Evolutionary conservation across 1,140 invertebrate genomes (phyloP).

Genomic region (Lordiphosa mommai): DNA sequence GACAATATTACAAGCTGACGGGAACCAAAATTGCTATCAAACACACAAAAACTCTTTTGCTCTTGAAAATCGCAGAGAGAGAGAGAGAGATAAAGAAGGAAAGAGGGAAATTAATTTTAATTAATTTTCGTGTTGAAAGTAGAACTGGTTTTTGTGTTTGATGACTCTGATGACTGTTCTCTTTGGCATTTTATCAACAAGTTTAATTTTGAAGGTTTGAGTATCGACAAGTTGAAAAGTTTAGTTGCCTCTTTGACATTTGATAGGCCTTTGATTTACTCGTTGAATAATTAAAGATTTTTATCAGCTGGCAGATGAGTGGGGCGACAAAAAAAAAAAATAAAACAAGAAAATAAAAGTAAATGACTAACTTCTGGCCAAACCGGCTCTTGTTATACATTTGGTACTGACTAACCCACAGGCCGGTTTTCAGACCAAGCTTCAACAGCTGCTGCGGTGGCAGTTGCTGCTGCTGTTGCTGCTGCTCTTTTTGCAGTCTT

Average conservation of each 20-base stretch:
- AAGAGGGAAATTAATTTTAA: slow-evolving; percentile 38
- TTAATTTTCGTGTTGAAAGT: slow-evolving; percentile 27
- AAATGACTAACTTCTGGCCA: slow-evolving; percentile 42
- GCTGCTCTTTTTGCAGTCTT: slow-evolving; percentile 7
- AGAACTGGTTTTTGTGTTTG: slow-evolving; percentile 27
- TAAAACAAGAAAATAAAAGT: not conserved
- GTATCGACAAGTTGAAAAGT: slow-evolving; percentile 33
- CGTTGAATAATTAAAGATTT: slow-evolving; percentile 69
- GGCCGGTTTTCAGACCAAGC: slow-evolving; percentile 44
- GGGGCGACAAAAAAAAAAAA: slow-evolving; percentile 13
- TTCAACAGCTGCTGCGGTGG: slow-evolving; percentile 15
- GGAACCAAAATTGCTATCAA: slow-evolving; percentile 9
- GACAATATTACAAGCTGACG: slow-evolving; percentile 27
- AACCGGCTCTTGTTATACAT: slow-evolving; percentile 51
- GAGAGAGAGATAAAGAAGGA: slow-evolving; percentile 22
- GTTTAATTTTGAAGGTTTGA: slow-evolving; percentile 14
- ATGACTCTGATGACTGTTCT: slow-evolving; percentile 15
- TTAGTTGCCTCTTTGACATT: slow-evolving; percentile 53
- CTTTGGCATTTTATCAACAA: slow-evolving; percentile 33
- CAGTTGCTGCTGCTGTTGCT: slow-evolving; percentile 7
- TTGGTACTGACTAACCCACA: slow-evolving; percentile 21
- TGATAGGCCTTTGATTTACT: slow-evolving; percentile 51
- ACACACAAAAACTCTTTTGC: slow-evolving; percentile 32
- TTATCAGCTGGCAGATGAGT: slow-evolving; percentile 44
- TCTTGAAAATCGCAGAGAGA: slow-evolving; percentile 38